Percentiles rank a stretch among this genome's conserved stretches.
Evolutionary conservation across 2,797 vertebrate species (phyloP).

Genomic region (Myotis planiceps): DNA sequence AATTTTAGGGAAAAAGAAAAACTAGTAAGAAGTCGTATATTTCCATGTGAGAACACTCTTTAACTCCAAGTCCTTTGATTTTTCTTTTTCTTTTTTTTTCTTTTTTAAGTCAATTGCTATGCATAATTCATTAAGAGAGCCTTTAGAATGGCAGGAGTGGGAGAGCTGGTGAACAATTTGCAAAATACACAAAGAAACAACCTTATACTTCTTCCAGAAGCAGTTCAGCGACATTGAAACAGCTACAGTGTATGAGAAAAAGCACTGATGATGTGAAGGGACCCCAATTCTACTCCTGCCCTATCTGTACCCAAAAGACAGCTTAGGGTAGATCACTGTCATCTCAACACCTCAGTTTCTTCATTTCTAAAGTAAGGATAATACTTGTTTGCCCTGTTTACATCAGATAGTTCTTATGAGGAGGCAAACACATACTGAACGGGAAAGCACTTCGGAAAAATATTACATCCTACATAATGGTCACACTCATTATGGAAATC

Average conservation of each 20-base stretch:
- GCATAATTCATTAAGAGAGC: slow-evolving; percentile 73
- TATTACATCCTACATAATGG: not conserved
- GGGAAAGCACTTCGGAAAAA: slow-evolving; percentile 14
- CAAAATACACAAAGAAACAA: slow-evolving; percentile 62
- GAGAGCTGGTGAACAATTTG: slow-evolving; percentile 59
- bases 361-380: not conserved
- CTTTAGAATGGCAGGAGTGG: slow-evolving; percentile 63
- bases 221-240: not conserved
- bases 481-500: not conserved
- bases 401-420: not conserved
- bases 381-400: not conserved
- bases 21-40: slow-evolving; percentile 35
- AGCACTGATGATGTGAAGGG: not conserved
- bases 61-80: slow-evolving; percentile 74
- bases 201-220: slow-evolving; percentile 27
- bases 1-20: slow-evolving; percentile 50
- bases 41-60: slow-evolving; percentile 65
- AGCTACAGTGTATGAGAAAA: not conserved
- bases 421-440: not conserved
- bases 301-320: not conserved
- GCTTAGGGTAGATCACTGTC: not conserved
- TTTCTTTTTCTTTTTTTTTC: slow-evolving; percentile 74
- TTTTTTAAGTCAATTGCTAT: slow-evolving; percentile 72
- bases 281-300: not conserved
- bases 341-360: not conserved